Base-by-base conservation (phyloP, 2,797 vertebrate species). In the Chloroceryle amazona region DNA sequence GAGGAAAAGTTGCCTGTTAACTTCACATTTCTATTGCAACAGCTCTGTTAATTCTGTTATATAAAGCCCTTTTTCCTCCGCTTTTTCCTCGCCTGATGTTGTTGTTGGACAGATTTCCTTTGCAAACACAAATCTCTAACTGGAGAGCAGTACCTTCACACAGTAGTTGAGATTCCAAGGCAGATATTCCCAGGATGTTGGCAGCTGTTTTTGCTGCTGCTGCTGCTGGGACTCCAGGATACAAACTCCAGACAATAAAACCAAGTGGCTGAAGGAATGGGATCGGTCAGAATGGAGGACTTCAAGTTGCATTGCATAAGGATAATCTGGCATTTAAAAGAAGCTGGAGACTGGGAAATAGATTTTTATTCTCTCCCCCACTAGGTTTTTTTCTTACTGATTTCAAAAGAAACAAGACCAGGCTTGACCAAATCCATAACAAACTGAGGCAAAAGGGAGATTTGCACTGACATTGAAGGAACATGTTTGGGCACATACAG, bases 121-220 rank as follows among this genome's bases (percentile, higher is more conserved):
- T 95, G 81, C 80, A 97, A 97, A 96, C 81, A 97, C 89, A 93
- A 87, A 95, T 94, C 81, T 96, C 86, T 57, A 95, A 65, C 71
- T 89, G 89, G 75, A 96, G 96, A 94, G 92, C 89, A 96, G 93
- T 83, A 74, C 13, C 94, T 91, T 95, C 95, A 84, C 94, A 97
- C 96, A 97, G 95, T 96, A 95, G 93, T 94, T 86, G 89, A 97
- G 93, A 97, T 97, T 97, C 86, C 82, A 87, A 81, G 81, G 93
- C 95, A 95, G 93, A 97, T 96, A 96, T 96, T 96, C 95, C 92
- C 96, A 93, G 82, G 94, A 92, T 93, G 88, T 33, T 97, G 96
- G 93, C 96, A 97, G 93, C 80, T 94, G 88, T 1, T 93, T 81
- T 88, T 81, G 83, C 86, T 97, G 88, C 81, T 90, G 94, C 91